These are phyloP conservation scores for Rhagium mordax DNA, from an alignment of 2,888 invertebrate species.

Conservation along the genomic window DNA sequence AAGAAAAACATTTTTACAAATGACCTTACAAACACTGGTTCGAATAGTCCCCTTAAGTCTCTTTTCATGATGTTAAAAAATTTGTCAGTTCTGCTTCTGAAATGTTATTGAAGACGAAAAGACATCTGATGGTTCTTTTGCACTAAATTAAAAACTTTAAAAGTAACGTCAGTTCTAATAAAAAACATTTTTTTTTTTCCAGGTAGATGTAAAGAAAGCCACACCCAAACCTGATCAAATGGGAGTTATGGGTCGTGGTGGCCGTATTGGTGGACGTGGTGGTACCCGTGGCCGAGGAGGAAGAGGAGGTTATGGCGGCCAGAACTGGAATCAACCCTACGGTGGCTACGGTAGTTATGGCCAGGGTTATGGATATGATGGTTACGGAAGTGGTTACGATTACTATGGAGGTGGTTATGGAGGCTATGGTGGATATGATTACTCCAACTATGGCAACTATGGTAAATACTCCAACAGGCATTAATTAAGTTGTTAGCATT, in stretches of 20 bases:
- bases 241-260: slow-evolving; percentile 75
- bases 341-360: slow-evolving; percentile 69
- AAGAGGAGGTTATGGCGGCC: slow-evolving; percentile 76
- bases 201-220: slow-evolving; percentile 96
- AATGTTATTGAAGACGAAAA: slow-evolving; percentile 41
- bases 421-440: slow-evolving; percentile 78
- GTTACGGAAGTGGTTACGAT: slow-evolving; percentile 75
- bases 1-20: background rate
- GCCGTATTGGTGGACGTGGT: slow-evolving; percentile 78
- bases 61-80: slow-evolving; percentile 47
- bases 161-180: background rate
- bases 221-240: slow-evolving; percentile 90
- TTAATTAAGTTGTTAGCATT: slow-evolving; percentile 36
- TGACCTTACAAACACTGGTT: too few relatives aligned
- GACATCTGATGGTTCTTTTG: background rate
- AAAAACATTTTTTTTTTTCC: slow-evolving; percentile 40
- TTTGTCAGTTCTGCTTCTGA: slow-evolving; percentile 59
- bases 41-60: too few relatives aligned
- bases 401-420: slow-evolving; percentile 73
- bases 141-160: background rate
- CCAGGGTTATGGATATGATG: slow-evolving; percentile 69
- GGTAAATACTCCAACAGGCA: slow-evolving; percentile 77
- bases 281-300: slow-evolving; percentile 82
- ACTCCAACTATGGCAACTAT: slow-evolving; percentile 85
- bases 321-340: slow-evolving; percentile 78